Base-by-base conservation (phyloP, 2,113 vertebrate species). In the Hypocryptadius cinnamomeus region DNA sequence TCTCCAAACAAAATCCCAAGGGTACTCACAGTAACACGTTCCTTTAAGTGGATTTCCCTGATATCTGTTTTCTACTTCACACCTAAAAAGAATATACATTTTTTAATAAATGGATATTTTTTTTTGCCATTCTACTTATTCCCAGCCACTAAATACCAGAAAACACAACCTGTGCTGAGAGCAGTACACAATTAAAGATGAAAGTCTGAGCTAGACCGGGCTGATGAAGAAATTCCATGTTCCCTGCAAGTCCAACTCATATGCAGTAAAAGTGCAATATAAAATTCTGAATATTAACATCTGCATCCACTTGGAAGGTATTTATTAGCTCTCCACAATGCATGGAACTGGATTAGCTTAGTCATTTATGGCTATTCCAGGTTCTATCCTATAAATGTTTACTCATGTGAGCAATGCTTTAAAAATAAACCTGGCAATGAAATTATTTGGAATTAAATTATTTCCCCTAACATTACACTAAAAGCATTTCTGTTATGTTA, bases 41-140 rank as follows among this genome's bases (percentile, higher is more conserved):
- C 99, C 99, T 98, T 99, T 99, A 86, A 99, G 98, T 48, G 99
- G 99, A 97, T 99, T 99, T 97, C 99, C 99, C 93, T 99, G 99
- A 97, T 99, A 99, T 61, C 99, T 98, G 77, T 99, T 99, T 97
- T 99, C 99, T 1, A 99, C 98, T 97, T 99, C 99, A 96, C 99
- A 99, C 96, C 99, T 99, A 94, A 79, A 97, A 91, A 74, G 66
- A 93, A 79, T 1, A 89, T 2, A 11, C 3, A 27, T 40, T 44
- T 87, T 92, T 89, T 87, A 93, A 96, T 92, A 94, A 74, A 57
- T 22, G 2, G 11, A 13, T 5, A 13, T 5, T 20, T 72, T 74
- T 74, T 40, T 74, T 65, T 33, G 18, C 47, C 64, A 11, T 45
- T 89, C 31, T 74, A 60, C 93, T 79, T 90, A 45, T 92, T 78